Evolutionary conservation across 2,888 invertebrate species (phyloP), one percentile per base, ranked within the genome.

Genomic region (Drosophila meridiana): DNA sequence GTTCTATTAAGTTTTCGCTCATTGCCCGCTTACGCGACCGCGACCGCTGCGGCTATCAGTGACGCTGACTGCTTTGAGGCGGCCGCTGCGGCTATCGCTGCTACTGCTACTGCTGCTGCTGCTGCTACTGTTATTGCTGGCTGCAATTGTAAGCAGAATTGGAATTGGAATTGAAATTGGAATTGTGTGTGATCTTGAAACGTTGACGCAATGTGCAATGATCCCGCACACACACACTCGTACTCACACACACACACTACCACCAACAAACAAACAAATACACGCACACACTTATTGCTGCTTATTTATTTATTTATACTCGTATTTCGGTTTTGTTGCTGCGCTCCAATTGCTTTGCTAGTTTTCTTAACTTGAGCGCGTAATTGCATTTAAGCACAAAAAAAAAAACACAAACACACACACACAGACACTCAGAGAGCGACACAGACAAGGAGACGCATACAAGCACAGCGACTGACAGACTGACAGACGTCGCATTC

Each of bases 141-240:
- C 68, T 57, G 78, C 57, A 63, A 73, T 32, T 67, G 60, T 50
- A 45, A 59, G 62, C 75, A 69, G 69, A 74, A 74, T 58, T 73
- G 73, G 40, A 77, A 77, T 76, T 73, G 65, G 11, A 69, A 69
- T 69, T 71, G 73, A 13, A 62, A 66, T 76, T 78, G 76, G 34
- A 76, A 76, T 67, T 77, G 80, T 80, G 76, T 84, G 79, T 89
- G 85, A 85, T 85, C 85, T 85, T 85, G 85, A 85, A 85, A 89
- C 90, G 78, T 82, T 85, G 85, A 85, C 88, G 90, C 88, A 89
- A 85, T 85, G 83, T 85, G 85, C 90, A 89, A 87, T 85, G 85
- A 85, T 85, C 85, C 89, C 89, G 80, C 72, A 78, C 80, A 67
- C 71, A 78, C 67, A 83, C 56, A 56, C 58, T 66, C 64, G 79